Conservation (phyloP, 2,113 vertebrate genomes). For the Nannospalax galili region DNA sequence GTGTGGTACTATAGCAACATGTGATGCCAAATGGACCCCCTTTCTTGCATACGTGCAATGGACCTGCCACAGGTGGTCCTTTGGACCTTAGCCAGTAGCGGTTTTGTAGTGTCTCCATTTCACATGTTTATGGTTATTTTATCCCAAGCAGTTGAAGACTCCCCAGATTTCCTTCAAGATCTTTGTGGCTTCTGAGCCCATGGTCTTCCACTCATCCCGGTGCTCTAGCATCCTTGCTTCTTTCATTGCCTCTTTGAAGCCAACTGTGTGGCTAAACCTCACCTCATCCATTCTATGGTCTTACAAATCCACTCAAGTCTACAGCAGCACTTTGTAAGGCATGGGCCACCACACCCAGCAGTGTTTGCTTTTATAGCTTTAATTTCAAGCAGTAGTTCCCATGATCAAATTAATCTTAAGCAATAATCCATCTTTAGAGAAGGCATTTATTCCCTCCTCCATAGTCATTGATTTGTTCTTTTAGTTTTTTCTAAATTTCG, state of each 20-base stretch:
- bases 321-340: not conserved
- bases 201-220: too few species aligned
- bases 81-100: not conserved
- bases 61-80: not conserved
- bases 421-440: not conserved
- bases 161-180: not conserved
- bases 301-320: not conserved
- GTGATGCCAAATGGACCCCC: not conserved
- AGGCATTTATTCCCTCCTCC: not conserved
- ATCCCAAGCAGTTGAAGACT: not conserved
- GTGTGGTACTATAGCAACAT: not conserved
- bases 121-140: not conserved
- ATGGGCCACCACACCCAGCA: too few species aligned
- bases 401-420: not conserved
- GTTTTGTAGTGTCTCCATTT: not conserved
- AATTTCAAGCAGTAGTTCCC: too few species aligned
- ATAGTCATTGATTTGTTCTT: not conserved
- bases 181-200: not conserved
- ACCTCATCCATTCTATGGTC: not conserved
- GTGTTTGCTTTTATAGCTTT: too few species aligned
- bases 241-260: not conserved
- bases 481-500: not conserved
- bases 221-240: not conserved
- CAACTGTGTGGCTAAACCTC: not conserved
- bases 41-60: not conserved